These are phyloP conservation scores for Neosilurus mollespiculum DNA, from an alignment of 2,797 vertebrate genomes.

Conservation along the genomic window DNA sequence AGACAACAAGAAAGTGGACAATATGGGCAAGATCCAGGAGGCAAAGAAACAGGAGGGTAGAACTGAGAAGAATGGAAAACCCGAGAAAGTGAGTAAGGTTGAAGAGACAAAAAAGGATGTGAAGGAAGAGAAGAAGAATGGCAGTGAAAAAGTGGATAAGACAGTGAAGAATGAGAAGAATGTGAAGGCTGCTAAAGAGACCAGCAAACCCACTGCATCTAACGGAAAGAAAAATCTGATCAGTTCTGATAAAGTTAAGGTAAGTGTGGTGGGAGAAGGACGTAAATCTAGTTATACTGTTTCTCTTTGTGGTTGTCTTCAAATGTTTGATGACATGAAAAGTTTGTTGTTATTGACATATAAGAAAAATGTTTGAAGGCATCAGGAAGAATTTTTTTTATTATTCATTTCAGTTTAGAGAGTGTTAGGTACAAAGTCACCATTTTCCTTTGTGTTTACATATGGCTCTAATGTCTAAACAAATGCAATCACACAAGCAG, in stretches of 20 bases:
- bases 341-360: background rate
- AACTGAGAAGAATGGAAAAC: conserved; percentile 60
- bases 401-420: conserved; percentile 1
- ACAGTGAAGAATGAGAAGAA: conserved; percentile 54
- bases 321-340: conserved; percentile 23
- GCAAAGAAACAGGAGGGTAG: conserved; percentile 65
- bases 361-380: background rate
- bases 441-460: conserved; percentile 53
- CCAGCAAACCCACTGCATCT: conserved; percentile 67
- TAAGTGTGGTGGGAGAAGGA: conserved; percentile 61
- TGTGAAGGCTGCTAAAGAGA: conserved; percentile 66
- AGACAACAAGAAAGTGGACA: conserved; percentile 58
- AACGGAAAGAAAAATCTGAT: conserved; percentile 79
- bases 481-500: conserved; percentile 78
- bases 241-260: conserved; percentile 88
- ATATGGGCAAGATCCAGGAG: conserved; percentile 64
- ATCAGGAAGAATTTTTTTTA: background rate
- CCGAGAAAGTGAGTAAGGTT: conserved; percentile 58
- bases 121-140: conserved; percentile 66
- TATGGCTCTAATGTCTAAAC: conserved; percentile 65
- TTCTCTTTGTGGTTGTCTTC: conserved; percentile 36
- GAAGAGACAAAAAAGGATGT: conserved; percentile 56
- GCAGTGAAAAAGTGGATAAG: conserved; percentile 73
- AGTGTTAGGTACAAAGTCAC: conserved; percentile 36
- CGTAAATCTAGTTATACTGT: background rate